Conservation (phyloP, 1,140 invertebrate genomes). For the Elymnias hypermnestra region DNA sequence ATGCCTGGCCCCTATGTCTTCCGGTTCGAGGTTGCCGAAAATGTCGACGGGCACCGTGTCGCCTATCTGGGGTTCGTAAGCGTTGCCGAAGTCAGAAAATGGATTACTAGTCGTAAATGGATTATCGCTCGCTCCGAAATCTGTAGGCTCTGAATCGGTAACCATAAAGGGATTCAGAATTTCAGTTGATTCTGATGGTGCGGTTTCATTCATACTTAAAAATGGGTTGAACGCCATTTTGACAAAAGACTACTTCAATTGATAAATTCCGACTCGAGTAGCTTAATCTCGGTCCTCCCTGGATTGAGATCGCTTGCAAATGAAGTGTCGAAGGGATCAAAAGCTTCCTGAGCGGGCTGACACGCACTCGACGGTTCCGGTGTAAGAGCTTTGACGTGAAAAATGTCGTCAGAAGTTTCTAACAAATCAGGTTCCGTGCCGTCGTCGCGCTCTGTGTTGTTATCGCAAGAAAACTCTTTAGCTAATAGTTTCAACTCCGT, state of each 20-base stretch:
- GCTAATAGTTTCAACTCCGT: slow-evolving; percentile 85
- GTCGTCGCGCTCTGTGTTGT: slow-evolving; percentile 32
- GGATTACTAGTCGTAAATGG: slow-evolving; percentile 77
- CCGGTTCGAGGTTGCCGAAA: slow-evolving; percentile 52
- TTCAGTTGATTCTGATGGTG: slow-evolving; percentile 59
- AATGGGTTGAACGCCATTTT: slow-evolving; percentile 86
- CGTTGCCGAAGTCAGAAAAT: slow-evolving; percentile 79
- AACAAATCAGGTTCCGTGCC: slow-evolving; percentile 65
- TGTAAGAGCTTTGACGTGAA: slow-evolving; percentile 81
- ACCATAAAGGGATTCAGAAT: slow-evolving; percentile 85
- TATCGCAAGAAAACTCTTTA: slow-evolving; percentile 79
- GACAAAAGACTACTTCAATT: slow-evolving; percentile 40
- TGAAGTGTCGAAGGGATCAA: slow-evolving; percentile 89
- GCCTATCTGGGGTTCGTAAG: slow-evolving; percentile 68
- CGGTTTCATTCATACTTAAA: slow-evolving; percentile 81
- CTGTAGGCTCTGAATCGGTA: slow-evolving; percentile 63
- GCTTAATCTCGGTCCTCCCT: slow-evolving; percentile 85
- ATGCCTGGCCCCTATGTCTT: slow-evolving; percentile 45
- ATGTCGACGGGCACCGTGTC: slow-evolving; percentile 66
- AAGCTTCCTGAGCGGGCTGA: slow-evolving; percentile 59
- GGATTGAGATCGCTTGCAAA: slow-evolving; percentile 84
- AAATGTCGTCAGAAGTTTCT: slow-evolving; percentile 78
- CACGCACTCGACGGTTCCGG: slow-evolving; percentile 74
- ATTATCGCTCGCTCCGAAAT: slow-evolving; percentile 74
- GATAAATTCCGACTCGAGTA: slow-evolving; percentile 84